phyloP scores from a whole-genome alignment of 1,140 invertebrate species.

The Pogonus chalceus region DNA sequence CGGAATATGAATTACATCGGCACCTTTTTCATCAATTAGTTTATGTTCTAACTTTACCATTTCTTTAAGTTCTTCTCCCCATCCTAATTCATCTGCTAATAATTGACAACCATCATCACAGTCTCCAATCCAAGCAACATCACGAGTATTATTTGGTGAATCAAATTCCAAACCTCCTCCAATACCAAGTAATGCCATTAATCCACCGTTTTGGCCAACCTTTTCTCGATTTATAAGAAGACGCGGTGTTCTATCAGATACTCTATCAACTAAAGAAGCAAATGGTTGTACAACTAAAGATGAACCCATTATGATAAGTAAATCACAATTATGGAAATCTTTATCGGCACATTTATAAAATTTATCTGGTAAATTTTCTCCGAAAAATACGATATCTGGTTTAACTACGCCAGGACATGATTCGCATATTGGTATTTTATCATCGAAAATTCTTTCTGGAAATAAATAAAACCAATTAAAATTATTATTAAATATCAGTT shows the following conservation, averaged over 20 bases:
- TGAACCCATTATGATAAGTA: conserved; percentile 91
- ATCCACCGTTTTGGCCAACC: conserved; percentile 46
- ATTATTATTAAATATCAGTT: neutral
- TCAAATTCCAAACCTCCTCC: conserved; percentile 57
- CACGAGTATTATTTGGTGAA: conserved; percentile 51
- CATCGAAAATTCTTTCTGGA: conserved; percentile 62
- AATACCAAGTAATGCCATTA: conserved; percentile 46
- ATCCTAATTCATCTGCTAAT: conserved; percentile 74
- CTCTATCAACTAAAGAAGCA: conserved; percentile 79
- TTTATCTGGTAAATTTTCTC: conserved; percentile 70
- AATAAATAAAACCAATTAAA: conserved; percentile 21
- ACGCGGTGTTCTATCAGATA: conserved; percentile 59
- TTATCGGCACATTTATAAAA: conserved; percentile 55
- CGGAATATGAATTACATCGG: neutral
- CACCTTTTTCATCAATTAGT: conserved; percentile 34
- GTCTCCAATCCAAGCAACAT: conserved; percentile 78
- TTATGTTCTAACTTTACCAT: conserved; percentile 46
- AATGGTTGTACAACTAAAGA: conserved; percentile 92
- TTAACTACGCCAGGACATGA: conserved; percentile 68
- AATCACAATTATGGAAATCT: conserved; percentile 81
- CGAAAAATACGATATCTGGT: conserved; percentile 92
- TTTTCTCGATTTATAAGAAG: conserved; percentile 78
- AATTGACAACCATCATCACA: conserved; percentile 77
- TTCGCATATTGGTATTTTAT: conserved; percentile 64
- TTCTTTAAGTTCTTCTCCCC: conserved; percentile 56